phyloP scores from a whole-genome alignment of 2,797 vertebrate species.

The Channa striata region DNA sequence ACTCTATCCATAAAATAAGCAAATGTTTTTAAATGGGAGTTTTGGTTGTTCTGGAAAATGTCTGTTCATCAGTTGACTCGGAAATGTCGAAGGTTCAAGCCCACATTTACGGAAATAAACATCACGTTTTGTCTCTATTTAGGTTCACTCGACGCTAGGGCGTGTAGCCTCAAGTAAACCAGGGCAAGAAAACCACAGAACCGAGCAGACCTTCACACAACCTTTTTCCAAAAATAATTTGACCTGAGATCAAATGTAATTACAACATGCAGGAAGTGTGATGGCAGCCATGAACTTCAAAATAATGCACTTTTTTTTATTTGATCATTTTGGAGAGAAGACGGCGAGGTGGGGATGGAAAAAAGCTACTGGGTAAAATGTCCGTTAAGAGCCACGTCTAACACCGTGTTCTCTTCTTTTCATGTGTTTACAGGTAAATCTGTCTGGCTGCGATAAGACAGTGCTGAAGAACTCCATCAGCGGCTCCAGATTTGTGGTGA shows the following conservation, averaged over 20 bases:
- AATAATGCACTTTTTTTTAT: background rate
- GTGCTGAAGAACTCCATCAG: constrained; percentile 88
- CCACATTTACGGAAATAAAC: background rate
- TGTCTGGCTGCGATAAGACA: constrained; percentile 91
- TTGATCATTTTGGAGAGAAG: no score
- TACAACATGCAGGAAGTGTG: no score
- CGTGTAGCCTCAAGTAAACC: background rate
- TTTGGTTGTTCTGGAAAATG: background rate
- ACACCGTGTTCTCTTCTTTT: no score
- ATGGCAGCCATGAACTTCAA: no score
- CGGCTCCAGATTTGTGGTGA: constrained; percentile 93
- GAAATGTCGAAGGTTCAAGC: background rate
- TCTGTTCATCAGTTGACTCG: background rate
- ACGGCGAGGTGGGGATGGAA: background rate
- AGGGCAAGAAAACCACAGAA: background rate
- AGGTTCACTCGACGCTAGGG: no score
- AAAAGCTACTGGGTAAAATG: no score
- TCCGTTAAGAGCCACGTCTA: no score
- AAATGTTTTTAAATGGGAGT: no score
- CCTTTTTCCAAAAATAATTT: background rate
- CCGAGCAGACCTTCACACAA: background rate
- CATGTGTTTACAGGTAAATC: constrained; percentile 81
- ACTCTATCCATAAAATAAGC: no score
- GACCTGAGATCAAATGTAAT: background rate
- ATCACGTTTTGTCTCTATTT: background rate